Evolutionary conservation across 2,113 vertebrate species (phyloP), one percentile per base, ranked within the genome.

Genomic region (Chloropsis cyanopogon): DNA sequence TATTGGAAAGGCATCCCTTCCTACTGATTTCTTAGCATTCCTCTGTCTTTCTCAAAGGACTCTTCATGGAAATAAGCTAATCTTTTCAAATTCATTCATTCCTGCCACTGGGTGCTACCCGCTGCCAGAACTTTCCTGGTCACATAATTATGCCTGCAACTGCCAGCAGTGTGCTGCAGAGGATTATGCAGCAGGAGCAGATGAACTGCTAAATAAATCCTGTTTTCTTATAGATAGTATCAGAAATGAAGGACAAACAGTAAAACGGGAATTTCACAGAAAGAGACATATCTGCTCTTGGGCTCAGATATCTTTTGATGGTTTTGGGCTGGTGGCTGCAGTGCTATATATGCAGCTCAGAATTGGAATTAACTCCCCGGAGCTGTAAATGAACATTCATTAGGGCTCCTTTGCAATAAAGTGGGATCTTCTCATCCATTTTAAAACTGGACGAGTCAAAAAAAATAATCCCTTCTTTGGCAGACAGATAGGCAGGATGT

Each of bases 21-120:
- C 76, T 2, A 12, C 57, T 60, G 70, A 72, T 85, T 90, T 90
- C 50, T 92, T 53, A 90, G 64, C 56, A 37, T 80, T 90, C 41
- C 19, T 85, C 54, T 80, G 65, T 80, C 84, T 91, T 94, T 91
- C 87, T 85, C 47, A 69, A 85, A 89, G 71, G 66, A 66, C 64
- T 85, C 39, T 72, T 54, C 50, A 73, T 84, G 78, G 81, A 95
- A 90, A 94, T 65, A 85, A 92, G 66, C 63, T 41, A 46, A 85
- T 96, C 29, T 94, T 93, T 91, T 94, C 66, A 87, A 89, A 65
- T 92, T 85, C 41, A 60, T 83, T 89, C 89, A 24, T 87, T 95
- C 33, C 78, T 91, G 95, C 73, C 78, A 93, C 78, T 72, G 90
- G 79, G 54, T 24, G 53, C 63, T 82, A 75, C 69, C 78, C 0